Conservation (phyloP, 2,113 vertebrate genomes). For the Saccopteryx bilineata region DNA sequence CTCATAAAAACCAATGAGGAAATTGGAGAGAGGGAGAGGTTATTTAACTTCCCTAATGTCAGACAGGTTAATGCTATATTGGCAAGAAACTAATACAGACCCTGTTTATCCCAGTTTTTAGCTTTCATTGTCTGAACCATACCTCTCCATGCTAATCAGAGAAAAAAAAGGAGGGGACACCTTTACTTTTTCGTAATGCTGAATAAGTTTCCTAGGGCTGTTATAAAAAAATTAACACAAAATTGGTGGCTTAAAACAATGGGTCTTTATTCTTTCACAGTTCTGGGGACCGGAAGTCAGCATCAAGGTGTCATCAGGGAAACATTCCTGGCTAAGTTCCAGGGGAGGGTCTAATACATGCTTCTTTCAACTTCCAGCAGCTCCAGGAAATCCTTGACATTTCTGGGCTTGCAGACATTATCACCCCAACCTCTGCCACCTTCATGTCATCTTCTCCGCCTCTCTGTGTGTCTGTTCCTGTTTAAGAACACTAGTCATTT, state of each 20-base stretch:
- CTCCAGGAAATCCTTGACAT: not conserved
- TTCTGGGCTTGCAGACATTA: accelerated
- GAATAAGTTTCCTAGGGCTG: not conserved
- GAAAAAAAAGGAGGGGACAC: not conserved
- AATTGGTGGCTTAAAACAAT: not conserved
- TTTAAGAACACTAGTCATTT: not conserved
- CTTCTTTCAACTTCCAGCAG: too few relatives aligned
- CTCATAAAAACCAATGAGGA: not conserved
- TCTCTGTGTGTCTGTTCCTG: not conserved
- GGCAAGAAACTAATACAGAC: not conserved
- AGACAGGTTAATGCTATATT: not conserved
- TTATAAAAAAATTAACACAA: not conserved
- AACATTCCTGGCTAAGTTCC: not conserved
- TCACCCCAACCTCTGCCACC: not conserved
- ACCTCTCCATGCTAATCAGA: not conserved
- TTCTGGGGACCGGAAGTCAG: not conserved
- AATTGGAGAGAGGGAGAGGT: not conserved
- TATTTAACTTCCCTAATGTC: not conserved
- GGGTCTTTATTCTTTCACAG: not conserved
- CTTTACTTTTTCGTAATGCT: not conserved
- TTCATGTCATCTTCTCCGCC: too few relatives aligned
- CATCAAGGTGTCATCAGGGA: not conserved
- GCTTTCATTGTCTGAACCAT: too few relatives aligned
- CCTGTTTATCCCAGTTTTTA: not conserved
- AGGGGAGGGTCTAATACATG: accelerated